Evolutionary conservation across 1,140 invertebrate species (phyloP).

Genomic region (Leucophenga varia): DNA sequence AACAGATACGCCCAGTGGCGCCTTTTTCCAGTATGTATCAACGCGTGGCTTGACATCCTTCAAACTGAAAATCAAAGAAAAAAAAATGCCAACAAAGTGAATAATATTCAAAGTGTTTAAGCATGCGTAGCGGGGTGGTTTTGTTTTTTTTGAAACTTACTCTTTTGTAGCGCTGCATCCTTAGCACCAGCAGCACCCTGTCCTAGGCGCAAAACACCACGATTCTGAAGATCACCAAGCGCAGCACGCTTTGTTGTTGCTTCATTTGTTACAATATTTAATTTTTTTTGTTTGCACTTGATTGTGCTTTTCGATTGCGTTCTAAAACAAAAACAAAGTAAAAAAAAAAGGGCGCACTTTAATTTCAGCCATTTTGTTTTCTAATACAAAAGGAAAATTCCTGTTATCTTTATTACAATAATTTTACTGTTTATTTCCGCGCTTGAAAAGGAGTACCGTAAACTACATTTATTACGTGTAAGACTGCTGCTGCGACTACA

Average conservation of each 20-base stretch:
- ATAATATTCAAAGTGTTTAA: too few relatives aligned
- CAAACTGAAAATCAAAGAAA: conserved; percentile 17
- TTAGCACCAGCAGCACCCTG: conserved; percentile 23
- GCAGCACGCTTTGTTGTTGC: conserved; percentile 47
- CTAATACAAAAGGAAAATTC: too few relatives aligned
- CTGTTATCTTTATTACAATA: too few relatives aligned
- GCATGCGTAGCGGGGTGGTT: too few relatives aligned
- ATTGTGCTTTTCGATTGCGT: conserved; percentile 39
- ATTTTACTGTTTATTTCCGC: too few relatives aligned
- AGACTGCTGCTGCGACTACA: too few relatives aligned
- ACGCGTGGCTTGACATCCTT: conserved; percentile 47
- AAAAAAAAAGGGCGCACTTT: too few relatives aligned
- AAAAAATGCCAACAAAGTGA: not conserved
- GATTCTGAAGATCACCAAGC: conserved; percentile 50
- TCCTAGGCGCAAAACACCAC: conserved; percentile 36
- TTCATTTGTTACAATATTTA: conserved; percentile 36
- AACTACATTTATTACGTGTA: too few relatives aligned
- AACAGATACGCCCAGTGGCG: conserved; percentile 21
- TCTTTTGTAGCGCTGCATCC: conserved; percentile 41
- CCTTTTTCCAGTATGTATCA: conserved; percentile 52
- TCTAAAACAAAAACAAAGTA: too few relatives aligned
- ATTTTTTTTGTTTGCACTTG: conserved; percentile 42
- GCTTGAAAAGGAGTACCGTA: too few relatives aligned
- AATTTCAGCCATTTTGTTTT: too few relatives aligned
- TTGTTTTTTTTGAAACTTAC: conserved; percentile 39